These are phyloP conservation scores for Porites evermanni DNA, from an alignment of 92 coral and sea anemone species.

Conservation along the genomic window DNA sequence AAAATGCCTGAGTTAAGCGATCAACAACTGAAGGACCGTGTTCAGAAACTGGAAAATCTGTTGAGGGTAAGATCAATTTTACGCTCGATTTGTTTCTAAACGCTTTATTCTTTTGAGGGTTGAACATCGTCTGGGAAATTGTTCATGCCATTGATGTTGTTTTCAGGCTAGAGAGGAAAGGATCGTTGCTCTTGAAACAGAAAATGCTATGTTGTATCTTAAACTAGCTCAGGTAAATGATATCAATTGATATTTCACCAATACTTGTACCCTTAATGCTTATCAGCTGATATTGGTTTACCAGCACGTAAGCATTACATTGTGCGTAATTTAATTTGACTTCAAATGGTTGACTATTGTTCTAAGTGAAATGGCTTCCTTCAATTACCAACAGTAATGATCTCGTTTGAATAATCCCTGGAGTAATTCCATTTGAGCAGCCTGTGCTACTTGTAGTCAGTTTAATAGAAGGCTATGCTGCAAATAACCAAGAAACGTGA, in stretches of 20 bases:
- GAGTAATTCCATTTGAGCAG: background rate
- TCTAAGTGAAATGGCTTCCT: background rate
- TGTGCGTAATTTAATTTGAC: background rate
- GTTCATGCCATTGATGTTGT: background rate
- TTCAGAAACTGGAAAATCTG: constrained; percentile 93
- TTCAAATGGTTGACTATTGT: background rate
- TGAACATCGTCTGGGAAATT: background rate
- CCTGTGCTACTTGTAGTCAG: background rate
- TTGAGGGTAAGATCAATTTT: constrained; percentile 69
- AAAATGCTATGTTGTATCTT: constrained; percentile 98
- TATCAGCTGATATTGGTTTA: background rate
- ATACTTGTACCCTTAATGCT: background rate
- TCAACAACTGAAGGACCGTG: constrained; percentile 82
- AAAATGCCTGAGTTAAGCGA: constrained; percentile 91
- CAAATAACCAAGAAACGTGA: background rate
- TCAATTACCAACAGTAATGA: background rate
- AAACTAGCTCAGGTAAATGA: constrained; percentile 93
- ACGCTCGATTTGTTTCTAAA: background rate
- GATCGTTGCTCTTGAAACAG: constrained; percentile 97
- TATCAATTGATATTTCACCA: background rate
- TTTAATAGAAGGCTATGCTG: background rate
- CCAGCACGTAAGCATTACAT: background rate
- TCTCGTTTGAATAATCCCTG: background rate
- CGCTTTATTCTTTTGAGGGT: background rate
- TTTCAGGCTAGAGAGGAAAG: constrained; percentile 97